Conservation (phyloP, 1,140 invertebrate species). For the Notospermus geniculatus region DNA sequence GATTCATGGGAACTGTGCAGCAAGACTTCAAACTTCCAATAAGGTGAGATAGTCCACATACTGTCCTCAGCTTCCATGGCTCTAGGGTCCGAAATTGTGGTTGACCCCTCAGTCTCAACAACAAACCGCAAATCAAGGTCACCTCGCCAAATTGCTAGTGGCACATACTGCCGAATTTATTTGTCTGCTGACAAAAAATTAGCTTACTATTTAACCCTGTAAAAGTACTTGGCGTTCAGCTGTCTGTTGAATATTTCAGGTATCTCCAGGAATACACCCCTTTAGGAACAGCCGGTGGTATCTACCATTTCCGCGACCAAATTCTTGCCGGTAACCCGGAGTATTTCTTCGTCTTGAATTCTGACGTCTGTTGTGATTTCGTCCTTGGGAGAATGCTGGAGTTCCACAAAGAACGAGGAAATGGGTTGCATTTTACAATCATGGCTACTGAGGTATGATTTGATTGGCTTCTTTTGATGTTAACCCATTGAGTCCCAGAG, state of each 20-base stretch:
- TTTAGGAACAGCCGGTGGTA: conserved; percentile 92
- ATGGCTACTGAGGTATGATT: conserved; percentile 58
- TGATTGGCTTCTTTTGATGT: not conserved
- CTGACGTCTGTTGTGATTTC: conserved; percentile 97
- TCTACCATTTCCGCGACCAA: conserved; percentile 97
- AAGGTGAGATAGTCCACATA: conserved; percentile 60
- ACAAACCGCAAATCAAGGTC: too few species aligned
- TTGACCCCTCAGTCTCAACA: too few species aligned
- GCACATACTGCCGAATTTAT: not conserved
- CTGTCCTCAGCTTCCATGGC: not conserved
- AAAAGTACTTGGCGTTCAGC: too few species aligned
- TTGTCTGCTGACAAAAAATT: not conserved
- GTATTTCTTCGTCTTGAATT: conserved; percentile 94
- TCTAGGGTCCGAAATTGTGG: too few species aligned
- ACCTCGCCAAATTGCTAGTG: too few species aligned
- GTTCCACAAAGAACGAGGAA: conserved; percentile 66
- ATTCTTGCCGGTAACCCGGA: conserved; percentile 85
- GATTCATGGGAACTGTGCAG: conserved; percentile 74
- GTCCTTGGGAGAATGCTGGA: conserved; percentile 81
- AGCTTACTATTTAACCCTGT: not conserved
- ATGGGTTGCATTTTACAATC: conserved; percentile 54
- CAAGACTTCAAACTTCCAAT: conserved; percentile 79
- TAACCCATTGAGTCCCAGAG: too few species aligned
- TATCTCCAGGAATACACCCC: conserved; percentile 95
- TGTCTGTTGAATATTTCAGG: conserved; percentile 44